Conservation (phyloP, 2,888 invertebrate genomes). For the Eupithecia abbreviata region DNA sequence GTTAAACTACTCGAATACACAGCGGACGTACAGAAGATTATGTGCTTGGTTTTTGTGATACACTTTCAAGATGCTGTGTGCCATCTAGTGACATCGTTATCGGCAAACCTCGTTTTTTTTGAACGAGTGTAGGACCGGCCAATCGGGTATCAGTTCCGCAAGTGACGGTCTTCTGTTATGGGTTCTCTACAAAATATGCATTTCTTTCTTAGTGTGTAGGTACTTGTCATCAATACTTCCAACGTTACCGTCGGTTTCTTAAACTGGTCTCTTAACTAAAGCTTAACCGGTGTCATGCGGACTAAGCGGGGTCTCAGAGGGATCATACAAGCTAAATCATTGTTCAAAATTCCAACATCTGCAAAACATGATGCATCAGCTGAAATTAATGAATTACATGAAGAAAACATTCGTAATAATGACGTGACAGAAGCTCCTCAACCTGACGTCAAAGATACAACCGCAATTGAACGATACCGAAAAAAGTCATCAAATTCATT, state of each 20-base stretch:
- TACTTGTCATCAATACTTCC: constrained; percentile 25
- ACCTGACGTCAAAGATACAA: constrained; percentile 76
- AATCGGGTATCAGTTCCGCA: constrained; percentile 98
- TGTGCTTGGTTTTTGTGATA: constrained; percentile 67
- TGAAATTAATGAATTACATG: constrained; percentile 75
- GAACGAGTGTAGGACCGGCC: constrained; percentile 95
- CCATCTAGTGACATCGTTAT: constrained; percentile 68
- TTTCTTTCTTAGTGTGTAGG: constrained; percentile 62
- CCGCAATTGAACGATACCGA: constrained; percentile 73
- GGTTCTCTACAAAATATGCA: constrained; percentile 81
- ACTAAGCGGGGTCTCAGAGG: constrained; percentile 32
- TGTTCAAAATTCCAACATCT: constrained; percentile 75
- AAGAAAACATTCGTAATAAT: constrained; percentile 65
- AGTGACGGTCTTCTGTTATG: constrained; percentile 92
- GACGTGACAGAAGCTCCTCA: constrained; percentile 81
- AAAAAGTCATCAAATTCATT: constrained; percentile 79
- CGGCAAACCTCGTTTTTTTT: constrained; percentile 93
- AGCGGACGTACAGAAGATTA: constrained; percentile 59
- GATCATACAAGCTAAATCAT: constrained; percentile 42
- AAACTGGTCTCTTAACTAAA: constrained; percentile 28
- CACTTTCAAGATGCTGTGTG: constrained; percentile 77
- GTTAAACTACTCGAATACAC: constrained; percentile 59
- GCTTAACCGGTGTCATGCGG: constrained; percentile 37
- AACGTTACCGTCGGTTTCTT: constrained; percentile 20
- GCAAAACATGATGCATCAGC: constrained; percentile 79